Evolutionary conservation across 2,113 vertebrate species (phyloP), one percentile per base, ranked within the genome.

Genomic region (Brachirus orientalis): DNA sequence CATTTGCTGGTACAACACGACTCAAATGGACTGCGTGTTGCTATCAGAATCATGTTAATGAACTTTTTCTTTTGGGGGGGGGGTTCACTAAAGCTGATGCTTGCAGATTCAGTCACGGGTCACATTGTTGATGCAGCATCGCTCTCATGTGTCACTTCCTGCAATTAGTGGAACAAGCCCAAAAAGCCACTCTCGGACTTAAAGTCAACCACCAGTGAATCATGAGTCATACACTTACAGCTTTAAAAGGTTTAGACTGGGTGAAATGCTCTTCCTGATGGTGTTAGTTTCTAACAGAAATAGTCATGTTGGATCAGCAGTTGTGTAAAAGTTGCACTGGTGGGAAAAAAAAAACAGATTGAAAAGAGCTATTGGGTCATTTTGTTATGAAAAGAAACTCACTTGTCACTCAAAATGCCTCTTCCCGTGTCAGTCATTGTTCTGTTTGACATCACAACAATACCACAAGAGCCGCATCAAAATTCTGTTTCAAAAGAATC

Each of bases 121-220:
- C 79, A 48, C 10, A 50, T 57, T 89, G 80, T 77, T 78, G 85
- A 77, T 48, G 78, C 63, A 78, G 65, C 73, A 63, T 79, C 56
- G 43, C 17, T 65, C 69, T 64, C 48, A 35, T 79, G 80, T 77
- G 65, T 87, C 84, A 84, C 57, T 72, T 87, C 83, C 84, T 81
- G 71, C 75, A 83, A 73, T 83, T 83, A 80, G 70, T 69, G 83
- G 70, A 84, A 84, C 58, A 69, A 79, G 70, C 45, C 65, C 56
- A 83, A 84, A 73, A 79, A 77, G 33, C 43, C 50, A 55, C 51
- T 68, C 38, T 62, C 18, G 37, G 36, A 50, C 28, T 68, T 72
- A 35, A 36, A 72, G 64, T 64, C 17, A 33, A 63, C 54, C 65
- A 66, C 46, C 38, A 56, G 2, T 28, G 28, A 28, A 6, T 28